Base-by-base conservation (phyloP, 2,888 invertebrate species). In the Linnaemya vulpina region DNA sequence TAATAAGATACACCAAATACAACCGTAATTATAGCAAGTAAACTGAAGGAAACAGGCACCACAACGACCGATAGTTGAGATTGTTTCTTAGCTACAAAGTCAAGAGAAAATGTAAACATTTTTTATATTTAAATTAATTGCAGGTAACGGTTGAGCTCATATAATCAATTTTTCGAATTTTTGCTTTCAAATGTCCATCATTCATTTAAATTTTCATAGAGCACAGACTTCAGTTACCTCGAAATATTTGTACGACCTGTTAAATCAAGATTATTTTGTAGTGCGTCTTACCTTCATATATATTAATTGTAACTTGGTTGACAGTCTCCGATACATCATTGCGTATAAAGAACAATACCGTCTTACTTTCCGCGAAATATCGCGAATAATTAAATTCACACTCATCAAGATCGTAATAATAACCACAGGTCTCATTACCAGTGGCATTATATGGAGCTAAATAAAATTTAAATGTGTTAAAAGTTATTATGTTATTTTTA, bases 1-100 rank as follows among this genome's bases (percentile, higher is more conserved):
- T 97, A 97, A 91, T 97, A 97, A 0, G 97, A 96, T 13, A 97
- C 95, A 13, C 97, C 98, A 91, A 97, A 97, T 51, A 98, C 95
- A 55, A 98, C 95, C 71, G 97, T 92, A 51, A 97, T 96, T 15
- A 97, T 95, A 3, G 97, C 97, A 17, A 96, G 94, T 73, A 97
- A 93, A 84, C 96, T 96, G 91, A 96, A 97, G 40, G 95, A 94
- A 22, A 98, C 96, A 3, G 98, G 98, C 51, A 98, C 96, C 74
- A 97, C 95, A 46, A 98, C 97, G 4, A 97, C 97, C 0, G 97
- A 97, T 71, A 98, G 92, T 91, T 97, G 97, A 0, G 97, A 95
- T 90, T 96, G 96, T 83, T 95, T 95, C 49, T 95, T 94, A 38
- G 95, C 97, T 97, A 93, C 35, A 71, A 55, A 65, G 25, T 55